Percentiles rank a stretch among this genome's conserved stretches.
These are phyloP conservation scores for Tetropium fuscum DNA, from an alignment of 2,888 invertebrate genomes.

Conservation along the genomic window DNA sequence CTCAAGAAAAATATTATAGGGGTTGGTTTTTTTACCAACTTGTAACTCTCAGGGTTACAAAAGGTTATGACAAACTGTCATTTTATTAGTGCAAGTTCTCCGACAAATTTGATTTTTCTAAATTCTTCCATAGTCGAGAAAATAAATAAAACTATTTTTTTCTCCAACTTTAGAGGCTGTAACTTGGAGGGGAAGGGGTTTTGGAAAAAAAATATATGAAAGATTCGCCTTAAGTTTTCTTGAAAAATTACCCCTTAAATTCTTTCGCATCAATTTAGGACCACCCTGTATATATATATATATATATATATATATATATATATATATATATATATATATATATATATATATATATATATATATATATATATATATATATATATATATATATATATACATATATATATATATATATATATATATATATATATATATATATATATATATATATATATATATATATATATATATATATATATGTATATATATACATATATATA, in stretches of 20 bases:
- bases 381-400: not conserved
- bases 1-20: no score
- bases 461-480: not conserved
- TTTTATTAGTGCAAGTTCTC: no score
- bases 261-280: not conserved
- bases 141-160: no score
- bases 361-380: not conserved
- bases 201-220: no score
- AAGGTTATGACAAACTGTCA: no score
- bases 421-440: not conserved
- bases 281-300: not conserved
- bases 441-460: not conserved
- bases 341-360: not conserved
- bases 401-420: not conserved
- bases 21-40: no score
- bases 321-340: not conserved
- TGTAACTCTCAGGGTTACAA: no score
- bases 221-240: not conserved
- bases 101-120: no score
- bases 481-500: not conserved
- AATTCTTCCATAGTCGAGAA: no score
- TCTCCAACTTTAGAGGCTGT: no score
- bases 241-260: not conserved
- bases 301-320: not conserved
- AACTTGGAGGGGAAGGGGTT: no score